phyloP scores from a whole-genome alignment of 2,113 vertebrate genomes.

The Mus musculus region DNA sequence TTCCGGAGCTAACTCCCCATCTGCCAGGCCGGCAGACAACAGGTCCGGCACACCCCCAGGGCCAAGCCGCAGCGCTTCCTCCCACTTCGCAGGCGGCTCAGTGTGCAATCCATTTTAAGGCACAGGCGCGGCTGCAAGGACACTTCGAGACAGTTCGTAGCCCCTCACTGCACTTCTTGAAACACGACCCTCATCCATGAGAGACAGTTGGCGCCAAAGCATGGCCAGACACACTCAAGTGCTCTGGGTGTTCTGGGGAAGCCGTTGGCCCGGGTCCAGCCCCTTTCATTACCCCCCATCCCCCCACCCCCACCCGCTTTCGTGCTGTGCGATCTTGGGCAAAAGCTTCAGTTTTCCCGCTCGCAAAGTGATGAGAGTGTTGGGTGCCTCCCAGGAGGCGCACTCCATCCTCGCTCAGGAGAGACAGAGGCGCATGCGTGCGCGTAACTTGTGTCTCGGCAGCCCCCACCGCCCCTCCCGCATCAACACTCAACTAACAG shows the following conservation, averaged over 20 bases:
- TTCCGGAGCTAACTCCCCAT: constrained; percentile 83
- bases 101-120: not conserved
- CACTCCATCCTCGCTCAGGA: not conserved
- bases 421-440: constrained; percentile 47
- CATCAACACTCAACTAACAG: constrained; percentile 23
- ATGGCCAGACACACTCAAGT: not conserved
- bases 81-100: not conserved
- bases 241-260: not conserved
- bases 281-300: not conserved
- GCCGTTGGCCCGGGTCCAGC: not conserved
- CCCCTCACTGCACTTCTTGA: not conserved
- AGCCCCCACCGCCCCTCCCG: not conserved
- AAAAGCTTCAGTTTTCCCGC: not conserved
- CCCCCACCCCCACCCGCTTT: too few relatives aligned
- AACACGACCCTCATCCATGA: not conserved
- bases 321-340: not conserved
- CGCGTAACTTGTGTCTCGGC: not conserved
- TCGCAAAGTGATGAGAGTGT: not conserved
- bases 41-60: not conserved
- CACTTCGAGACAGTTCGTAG: not conserved
- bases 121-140: not conserved
- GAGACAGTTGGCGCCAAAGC: not conserved
- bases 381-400: not conserved
- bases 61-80: not conserved
- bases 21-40: constrained; percentile 79